Conservation (phyloP, 2,797 vertebrate species). For the Onychomys arenicola region DNA sequence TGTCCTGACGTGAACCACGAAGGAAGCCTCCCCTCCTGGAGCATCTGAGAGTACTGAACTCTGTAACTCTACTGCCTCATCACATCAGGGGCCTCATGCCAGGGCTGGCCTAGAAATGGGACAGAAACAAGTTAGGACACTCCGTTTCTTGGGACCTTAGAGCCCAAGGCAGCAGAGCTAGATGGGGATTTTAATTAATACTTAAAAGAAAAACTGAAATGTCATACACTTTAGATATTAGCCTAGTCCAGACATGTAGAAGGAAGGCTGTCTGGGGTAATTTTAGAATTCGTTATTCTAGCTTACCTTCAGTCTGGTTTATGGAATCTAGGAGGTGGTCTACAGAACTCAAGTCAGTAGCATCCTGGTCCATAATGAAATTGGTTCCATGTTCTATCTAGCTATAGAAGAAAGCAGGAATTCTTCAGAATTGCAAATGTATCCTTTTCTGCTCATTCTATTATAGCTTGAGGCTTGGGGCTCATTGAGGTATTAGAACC, state of each 20-base stretch:
- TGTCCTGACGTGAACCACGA: slow-evolving; percentile 78
- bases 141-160: not conserved
- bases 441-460: not conserved
- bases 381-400: not conserved
- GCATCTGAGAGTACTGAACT: slow-evolving; percentile 32
- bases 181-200: not conserved
- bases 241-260: not conserved
- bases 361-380: not conserved
- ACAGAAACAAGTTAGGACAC: not conserved
- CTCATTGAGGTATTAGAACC: not conserved
- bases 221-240: not conserved
- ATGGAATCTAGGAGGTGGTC: not conserved
- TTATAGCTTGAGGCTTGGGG: not conserved
- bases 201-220: slow-evolving; percentile 27
- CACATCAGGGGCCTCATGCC: not conserved
- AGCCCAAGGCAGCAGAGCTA: not conserved
- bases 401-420: not conserved
- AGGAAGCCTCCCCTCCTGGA: not conserved
- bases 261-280: not conserved
- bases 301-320: slow-evolving; percentile 9
- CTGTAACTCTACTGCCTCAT: not conserved
- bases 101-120: not conserved
- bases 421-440: not conserved
- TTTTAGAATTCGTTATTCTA: slow-evolving; percentile 56
- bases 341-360: not conserved